Evolutionary conservation across 2,113 vertebrate genomes (phyloP), one percentile per base, ranked within the genome.

Genomic region (Grus americana): DNA sequence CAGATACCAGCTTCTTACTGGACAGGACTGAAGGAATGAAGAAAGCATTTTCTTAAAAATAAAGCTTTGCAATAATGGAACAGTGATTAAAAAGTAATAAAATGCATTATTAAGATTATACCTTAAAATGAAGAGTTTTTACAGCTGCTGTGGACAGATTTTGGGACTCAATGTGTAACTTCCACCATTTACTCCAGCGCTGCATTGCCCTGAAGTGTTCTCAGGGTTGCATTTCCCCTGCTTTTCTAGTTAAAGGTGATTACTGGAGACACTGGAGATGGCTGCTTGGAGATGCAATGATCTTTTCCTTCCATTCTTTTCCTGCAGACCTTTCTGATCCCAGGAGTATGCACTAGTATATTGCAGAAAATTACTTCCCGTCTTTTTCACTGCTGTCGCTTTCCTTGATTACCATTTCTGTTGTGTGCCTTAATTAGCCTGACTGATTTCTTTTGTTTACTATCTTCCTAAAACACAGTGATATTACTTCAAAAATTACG

Each of bases 401-500:
- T 79, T 87, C 29, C 23, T 87, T 16, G 9, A 86, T 95, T 92
- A 57, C 18, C n/a, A 61, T 93, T 94, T 86, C 81, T 85, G 15
- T 90, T 90, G 47, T 82, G 82, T 79, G 27, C 66, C 54, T 65
- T 93, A 88, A 92, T 90, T 93, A 95, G 52, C 36, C 58, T 26
- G 85, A 74, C n/a, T 63, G 66, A 82, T 88, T 82, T 65, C 38
- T 87, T 92, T 85, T 79, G 42, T 82, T 87, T n/a, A 30, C 15
- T 72, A 5, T 82, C 90, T 85, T 63, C 34, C 59, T 84, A 68
- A 88, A 92, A 59, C 32, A 52, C 32, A 46, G 54, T 27, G 72
- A 19, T 76, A 23, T 54, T 61, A 36, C 46, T 85, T 82, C 63
- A 67, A 81, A 92, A 93, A 79, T 34, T 50, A 21, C 10, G 12